Percentiles rank a stretch among this genome's conserved stretches.
These are phyloP conservation scores for Cerastis leucographa DNA, from an alignment of 2,888 invertebrate genomes.

Conservation along the genomic window DNA sequence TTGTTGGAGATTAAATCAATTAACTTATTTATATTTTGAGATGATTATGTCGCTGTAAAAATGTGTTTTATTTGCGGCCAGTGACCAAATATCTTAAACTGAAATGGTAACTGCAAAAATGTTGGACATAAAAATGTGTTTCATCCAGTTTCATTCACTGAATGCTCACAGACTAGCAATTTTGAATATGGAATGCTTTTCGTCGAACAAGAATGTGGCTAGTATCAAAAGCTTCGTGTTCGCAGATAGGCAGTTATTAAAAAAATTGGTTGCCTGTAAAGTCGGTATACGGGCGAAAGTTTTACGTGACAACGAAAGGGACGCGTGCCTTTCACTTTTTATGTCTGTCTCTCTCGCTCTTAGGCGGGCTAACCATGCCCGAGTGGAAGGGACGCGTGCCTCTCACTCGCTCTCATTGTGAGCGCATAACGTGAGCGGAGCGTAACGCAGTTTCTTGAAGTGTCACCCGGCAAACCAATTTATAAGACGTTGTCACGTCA, in stretches of 20 bases:
- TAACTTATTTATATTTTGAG: background rate
- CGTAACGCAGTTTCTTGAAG: too few species aligned
- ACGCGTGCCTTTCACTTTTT: too few species aligned
- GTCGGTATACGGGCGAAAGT: too few species aligned
- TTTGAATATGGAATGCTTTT: constrained; percentile 50
- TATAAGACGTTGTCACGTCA: too few species aligned
- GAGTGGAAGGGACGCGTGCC: too few species aligned
- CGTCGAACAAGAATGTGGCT: constrained; percentile 23
- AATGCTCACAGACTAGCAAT: constrained; percentile 32
- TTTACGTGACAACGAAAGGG: too few species aligned
- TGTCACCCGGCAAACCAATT: too few species aligned
- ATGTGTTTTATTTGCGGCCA: constrained; percentile 17
- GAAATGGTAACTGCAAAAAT: constrained; percentile 15
- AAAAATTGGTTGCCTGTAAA: too few species aligned
- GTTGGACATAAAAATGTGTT: constrained; percentile 33
- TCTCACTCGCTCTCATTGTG: too few species aligned
- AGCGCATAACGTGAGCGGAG: too few species aligned
- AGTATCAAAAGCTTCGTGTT: constrained; percentile 19
- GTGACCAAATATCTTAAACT: background rate
- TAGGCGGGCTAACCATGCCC: too few species aligned
- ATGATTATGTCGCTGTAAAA: background rate
- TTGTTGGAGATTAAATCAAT: background rate
- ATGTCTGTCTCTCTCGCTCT: too few species aligned
- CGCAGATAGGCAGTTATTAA: constrained; percentile 34
- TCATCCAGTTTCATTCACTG: constrained; percentile 5